Conservation (phyloP, 2,888 invertebrate genomes). For the Fissipunctia ypsillon region DNA sequence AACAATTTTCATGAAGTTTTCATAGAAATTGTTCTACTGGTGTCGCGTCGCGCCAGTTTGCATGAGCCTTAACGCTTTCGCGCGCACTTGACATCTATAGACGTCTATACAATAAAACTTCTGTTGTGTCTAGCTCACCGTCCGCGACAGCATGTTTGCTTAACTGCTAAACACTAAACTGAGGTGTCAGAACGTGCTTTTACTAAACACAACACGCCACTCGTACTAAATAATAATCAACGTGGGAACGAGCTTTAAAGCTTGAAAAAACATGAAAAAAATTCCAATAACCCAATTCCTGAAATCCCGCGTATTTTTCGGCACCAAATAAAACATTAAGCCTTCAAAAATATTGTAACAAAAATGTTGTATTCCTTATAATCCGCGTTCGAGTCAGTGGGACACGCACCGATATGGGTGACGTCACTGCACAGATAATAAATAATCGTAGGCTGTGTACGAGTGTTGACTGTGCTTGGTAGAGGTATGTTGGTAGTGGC, state of each 20-base stretch:
- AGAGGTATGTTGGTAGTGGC: neutral
- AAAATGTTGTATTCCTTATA: slow-evolving; percentile 19
- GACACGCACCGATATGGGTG: slow-evolving; percentile 31
- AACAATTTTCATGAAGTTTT: too few relatives aligned
- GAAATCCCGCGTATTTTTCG: slow-evolving; percentile 28
- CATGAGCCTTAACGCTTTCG: too few relatives aligned
- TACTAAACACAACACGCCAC: neutral
- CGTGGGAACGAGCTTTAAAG: neutral
- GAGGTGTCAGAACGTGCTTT: too few relatives aligned
- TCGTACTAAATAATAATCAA: neutral
- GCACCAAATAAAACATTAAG: slow-evolving; percentile 33
- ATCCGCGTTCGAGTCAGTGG: slow-evolving; percentile 30
- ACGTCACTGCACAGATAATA: slow-evolving; percentile 49
- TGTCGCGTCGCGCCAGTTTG: too few relatives aligned
- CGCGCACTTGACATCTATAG: too few relatives aligned
- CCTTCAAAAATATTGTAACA: slow-evolving; percentile 55
- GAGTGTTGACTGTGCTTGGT: slow-evolving; percentile 1
- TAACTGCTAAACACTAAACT: too few relatives aligned
- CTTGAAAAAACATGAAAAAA: neutral
- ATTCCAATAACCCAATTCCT: slow-evolving; percentile 11
- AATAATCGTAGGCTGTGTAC: slow-evolving; percentile 36
- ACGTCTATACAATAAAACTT: too few relatives aligned
- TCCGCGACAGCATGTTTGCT: too few relatives aligned
- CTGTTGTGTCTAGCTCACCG: too few relatives aligned
- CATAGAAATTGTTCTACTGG: too few relatives aligned